Conservation (phyloP, 92 coral and sea anemone genomes). For the Siderastrea radians region DNA sequence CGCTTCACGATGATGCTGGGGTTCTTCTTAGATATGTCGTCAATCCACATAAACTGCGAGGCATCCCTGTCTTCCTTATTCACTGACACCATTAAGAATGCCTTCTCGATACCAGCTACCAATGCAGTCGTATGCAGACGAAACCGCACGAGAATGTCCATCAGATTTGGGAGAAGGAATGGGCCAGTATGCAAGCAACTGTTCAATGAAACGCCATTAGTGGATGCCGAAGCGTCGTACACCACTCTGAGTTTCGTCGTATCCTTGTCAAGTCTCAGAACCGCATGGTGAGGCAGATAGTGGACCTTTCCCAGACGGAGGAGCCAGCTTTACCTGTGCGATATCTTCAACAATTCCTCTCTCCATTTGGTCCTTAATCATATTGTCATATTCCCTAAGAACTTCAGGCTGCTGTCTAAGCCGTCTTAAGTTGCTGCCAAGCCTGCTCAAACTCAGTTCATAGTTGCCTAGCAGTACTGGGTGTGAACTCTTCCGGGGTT, state of each 20-base stretch:
- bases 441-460: slow-evolving; percentile 21
- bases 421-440: slow-evolving; percentile 30
- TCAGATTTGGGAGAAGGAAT: slow-evolving; percentile 36
- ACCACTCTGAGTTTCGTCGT: slow-evolving; percentile 65
- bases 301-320: slow-evolving; percentile 52
- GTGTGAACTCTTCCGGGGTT: slow-evolving; percentile 66
- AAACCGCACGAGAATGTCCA: slow-evolving; percentile 39
- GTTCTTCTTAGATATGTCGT: slow-evolving; percentile 28
- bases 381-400: slow-evolving; percentile 46
- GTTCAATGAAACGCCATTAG: slow-evolving; percentile 45
- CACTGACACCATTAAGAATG: slow-evolving; percentile 53
- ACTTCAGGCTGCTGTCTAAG: slow-evolving; percentile 21
- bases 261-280: slow-evolving; percentile 33
- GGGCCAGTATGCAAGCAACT: slow-evolving; percentile 58
- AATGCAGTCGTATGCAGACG: slow-evolving; percentile 41
- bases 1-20: slow-evolving; percentile 19
- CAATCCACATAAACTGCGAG: slow-evolving; percentile 31
- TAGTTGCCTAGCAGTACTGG: slow-evolving; percentile 66
- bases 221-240: slow-evolving; percentile 60
- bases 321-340: not conserved
- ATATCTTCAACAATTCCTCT: slow-evolving; percentile 47
- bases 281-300: slow-evolving; percentile 66
- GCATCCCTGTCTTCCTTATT: slow-evolving; percentile 10
- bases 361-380: slow-evolving; percentile 24
- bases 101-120: slow-evolving; percentile 50